Base-by-base conservation (phyloP, 2,113 vertebrate species). In the Alethe diademata region DNA sequence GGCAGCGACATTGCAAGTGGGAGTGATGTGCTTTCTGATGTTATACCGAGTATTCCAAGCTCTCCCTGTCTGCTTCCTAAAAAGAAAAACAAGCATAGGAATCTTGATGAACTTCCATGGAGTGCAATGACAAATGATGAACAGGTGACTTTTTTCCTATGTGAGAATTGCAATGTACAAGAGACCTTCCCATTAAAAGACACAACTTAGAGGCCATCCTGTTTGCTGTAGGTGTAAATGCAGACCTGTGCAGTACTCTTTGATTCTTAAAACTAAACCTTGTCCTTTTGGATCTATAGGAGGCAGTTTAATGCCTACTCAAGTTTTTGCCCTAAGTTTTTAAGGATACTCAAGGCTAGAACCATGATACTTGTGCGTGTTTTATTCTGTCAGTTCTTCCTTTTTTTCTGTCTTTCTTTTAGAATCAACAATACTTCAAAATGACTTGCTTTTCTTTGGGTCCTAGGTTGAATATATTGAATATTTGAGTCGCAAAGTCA, bases 51-150 rank as follows among this genome's bases (percentile, higher is more conserved):
- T 57, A 98, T 99, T 92, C 99, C 99, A 3, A 99, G 98, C 93
- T 99, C 99, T 45, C 99, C 99, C 23, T 99, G 99, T 97, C 97
- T 99, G 89, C 98, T 99, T 97, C 98, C 98, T 12, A 99, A 99
- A 96, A 98, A 98, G 97, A 99, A 99, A 97, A 98, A 98, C 67
- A 99, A 99, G 90, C 99, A 99, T 47, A 97, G 98, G 81, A 99
- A 99, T 97, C 98, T 99, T 78, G 99, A 99, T 94, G 99, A 99
- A 84, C 98, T 99, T 78, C 99, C 99, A 24, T 99, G 99, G 99
- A 99, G 99, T 70, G 99, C 99, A 19, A 99, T 99, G 99, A 99
- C 99, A 84, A 99, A 99, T 26, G 99, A 99, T 92, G 99, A 99
- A 74, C 99, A 99, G 98, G 99, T 99, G 97, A 67, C 11, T 65